Conservation (phyloP, 2,888 invertebrate species). For the Ellobium chinense region DNA sequence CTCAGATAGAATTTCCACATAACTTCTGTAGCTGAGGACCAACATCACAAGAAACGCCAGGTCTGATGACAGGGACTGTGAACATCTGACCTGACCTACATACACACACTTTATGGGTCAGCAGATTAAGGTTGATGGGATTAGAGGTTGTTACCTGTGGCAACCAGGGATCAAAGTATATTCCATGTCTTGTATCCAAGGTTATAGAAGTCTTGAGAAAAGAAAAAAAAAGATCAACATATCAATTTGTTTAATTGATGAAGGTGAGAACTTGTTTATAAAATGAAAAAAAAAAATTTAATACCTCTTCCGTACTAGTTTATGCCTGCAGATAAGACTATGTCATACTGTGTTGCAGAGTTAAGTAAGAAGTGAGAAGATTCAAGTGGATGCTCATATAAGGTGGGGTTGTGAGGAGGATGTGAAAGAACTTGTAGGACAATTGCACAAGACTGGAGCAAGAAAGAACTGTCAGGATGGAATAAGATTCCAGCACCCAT, state of each 20-base stretch:
- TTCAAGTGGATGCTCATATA: too few species aligned
- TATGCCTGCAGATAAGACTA: too few species aligned
- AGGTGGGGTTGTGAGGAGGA: too few species aligned
- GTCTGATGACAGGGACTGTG: slow-evolving; percentile 55
- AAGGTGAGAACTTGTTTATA: too few species aligned
- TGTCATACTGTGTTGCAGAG: too few species aligned
- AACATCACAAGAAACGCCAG: slow-evolving; percentile 53
- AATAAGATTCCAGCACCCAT: too few species aligned
- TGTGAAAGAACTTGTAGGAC: too few species aligned
- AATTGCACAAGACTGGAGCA: too few species aligned
- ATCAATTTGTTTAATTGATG: neutral
- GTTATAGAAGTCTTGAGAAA: neutral
- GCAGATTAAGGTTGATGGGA: neutral
- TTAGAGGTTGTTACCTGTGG: slow-evolving; percentile 17
- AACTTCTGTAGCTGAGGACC: slow-evolving; percentile 18
- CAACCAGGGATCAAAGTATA: slow-evolving; percentile 15
- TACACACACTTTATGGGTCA: slow-evolving; percentile 64
- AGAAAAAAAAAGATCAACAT: neutral
- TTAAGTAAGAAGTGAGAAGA: too few species aligned
- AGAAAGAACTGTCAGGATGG: too few species aligned
- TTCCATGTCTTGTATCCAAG: slow-evolving; percentile 33
- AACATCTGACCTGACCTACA: slow-evolving; percentile 67
- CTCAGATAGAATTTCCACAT: neutral
- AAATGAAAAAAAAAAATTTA: too few species aligned
- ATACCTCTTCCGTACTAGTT: too few species aligned